These are phyloP conservation scores for Ridgeia piscesae DNA, from an alignment of 1,140 invertebrate genomes.

Conservation along the genomic window DNA sequence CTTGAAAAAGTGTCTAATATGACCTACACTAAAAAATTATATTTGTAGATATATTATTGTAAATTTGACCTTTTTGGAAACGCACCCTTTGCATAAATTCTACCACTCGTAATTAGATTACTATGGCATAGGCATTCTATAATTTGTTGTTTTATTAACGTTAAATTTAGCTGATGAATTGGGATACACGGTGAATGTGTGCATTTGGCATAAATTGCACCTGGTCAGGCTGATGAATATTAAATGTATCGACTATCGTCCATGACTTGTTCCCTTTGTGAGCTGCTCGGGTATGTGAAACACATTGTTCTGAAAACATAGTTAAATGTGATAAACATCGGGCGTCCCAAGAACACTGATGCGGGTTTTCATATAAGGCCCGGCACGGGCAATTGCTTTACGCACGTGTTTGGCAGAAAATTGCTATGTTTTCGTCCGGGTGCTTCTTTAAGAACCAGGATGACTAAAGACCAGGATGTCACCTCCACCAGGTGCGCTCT, in stretches of 20 bases:
- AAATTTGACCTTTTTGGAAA: too few relatives aligned
- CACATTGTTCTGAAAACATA: neutral
- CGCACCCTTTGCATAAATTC: too few relatives aligned
- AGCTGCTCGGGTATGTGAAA: neutral
- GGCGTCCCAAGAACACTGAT: neutral
- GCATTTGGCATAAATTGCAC: neutral
- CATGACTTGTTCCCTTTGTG: neutral
- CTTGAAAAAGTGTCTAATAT: too few relatives aligned
- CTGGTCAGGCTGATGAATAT: neutral
- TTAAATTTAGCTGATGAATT: too few relatives aligned
- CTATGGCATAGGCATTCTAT: too few relatives aligned
- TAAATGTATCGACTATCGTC: constrained; percentile 1
- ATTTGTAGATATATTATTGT: neutral
- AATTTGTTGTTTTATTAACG: neutral
- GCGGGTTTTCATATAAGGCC: neutral
- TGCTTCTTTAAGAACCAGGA: constrained; percentile 45
- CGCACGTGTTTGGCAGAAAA: constrained; percentile 3
- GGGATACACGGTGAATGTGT: too few relatives aligned
- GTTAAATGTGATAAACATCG: neutral
- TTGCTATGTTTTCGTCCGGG: constrained; percentile 47
- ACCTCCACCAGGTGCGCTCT: constrained; percentile 34
- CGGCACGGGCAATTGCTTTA: neutral
- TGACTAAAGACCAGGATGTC: constrained; percentile 28
- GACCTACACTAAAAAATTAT: neutral
- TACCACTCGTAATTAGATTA: too few relatives aligned